phyloP scores from a whole-genome alignment of 2,113 vertebrate species.

The Ardeotis arabs region DNA sequence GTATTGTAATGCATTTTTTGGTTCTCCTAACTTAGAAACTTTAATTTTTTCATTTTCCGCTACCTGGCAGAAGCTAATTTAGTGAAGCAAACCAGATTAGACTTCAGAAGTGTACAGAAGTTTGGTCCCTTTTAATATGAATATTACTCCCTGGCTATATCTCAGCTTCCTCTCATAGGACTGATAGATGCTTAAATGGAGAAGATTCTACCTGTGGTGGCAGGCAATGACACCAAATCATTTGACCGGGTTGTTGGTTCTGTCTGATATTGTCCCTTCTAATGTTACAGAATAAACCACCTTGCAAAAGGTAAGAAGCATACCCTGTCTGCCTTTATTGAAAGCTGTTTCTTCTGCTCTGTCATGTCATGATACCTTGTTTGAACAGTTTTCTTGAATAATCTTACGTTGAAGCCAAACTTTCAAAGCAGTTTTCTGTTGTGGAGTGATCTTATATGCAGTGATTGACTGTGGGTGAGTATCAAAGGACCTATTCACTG shows the following conservation, averaged over 20 bases:
- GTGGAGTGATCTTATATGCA: not conserved
- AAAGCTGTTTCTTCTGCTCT: not conserved
- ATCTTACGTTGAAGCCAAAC: not conserved
- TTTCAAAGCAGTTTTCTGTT: not conserved
- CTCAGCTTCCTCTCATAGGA: not conserved
- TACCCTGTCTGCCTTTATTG: not conserved
- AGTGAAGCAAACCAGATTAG: not conserved
- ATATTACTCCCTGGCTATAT: not conserved
- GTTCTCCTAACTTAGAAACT: not conserved
- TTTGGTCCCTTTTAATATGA: not conserved
- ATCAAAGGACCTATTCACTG: not conserved
- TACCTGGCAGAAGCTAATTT: not conserved
- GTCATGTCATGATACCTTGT: not conserved
- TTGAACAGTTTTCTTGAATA: not conserved
- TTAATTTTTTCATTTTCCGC: fast-evolving
- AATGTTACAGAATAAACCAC: not conserved
- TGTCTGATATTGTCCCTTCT: not conserved
- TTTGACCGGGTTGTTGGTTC: not conserved
- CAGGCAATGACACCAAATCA: not conserved
- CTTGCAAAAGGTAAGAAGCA: not conserved
- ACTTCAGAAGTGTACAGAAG: not conserved
- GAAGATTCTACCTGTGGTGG: not conserved
- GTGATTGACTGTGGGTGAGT: not conserved
- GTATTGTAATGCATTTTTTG: not conserved
- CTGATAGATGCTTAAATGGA: not conserved